Percentiles rank a stretch among this genome's conserved stretches.
Conservation (phyloP, 2,888 invertebrate species). For the Sinhomidia bicolor region DNA sequence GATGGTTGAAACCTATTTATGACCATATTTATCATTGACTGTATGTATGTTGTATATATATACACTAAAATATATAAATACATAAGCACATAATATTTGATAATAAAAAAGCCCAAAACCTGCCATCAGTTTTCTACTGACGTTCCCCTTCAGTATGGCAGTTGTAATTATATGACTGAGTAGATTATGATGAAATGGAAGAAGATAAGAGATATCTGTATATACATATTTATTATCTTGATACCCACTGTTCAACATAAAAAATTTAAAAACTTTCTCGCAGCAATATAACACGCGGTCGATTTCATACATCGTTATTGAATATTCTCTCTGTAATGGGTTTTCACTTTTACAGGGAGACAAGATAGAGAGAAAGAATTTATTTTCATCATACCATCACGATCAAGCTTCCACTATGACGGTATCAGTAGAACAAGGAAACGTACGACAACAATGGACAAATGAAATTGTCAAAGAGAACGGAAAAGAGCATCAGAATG, state of each 20-base stretch:
- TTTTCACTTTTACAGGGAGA: not conserved
- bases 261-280: not conserved
- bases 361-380: no score
- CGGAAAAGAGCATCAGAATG: slow-evolving; percentile 13
- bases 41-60: no score
- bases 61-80: no score
- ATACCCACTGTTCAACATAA: not conserved
- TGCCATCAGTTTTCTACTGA: not conserved
- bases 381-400: not conserved
- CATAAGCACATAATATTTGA: not conserved
- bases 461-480: not conserved
- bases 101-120: not conserved
- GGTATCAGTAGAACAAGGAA: not conserved
- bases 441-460: not conserved
- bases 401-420: not conserved
- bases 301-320: slow-evolving; percentile 21
- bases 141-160: no score
- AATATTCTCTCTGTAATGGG: not conserved
- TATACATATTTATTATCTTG: not conserved
- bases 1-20: no score
- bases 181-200: not conserved
- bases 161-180: no score
- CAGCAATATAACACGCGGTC: slow-evolving; percentile 6
- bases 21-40: not conserved
- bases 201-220: slow-evolving; percentile 37